A percentile compares a stretch with the other conserved stretches of the same genome.
phyloP scores from a whole-genome alignment of 2,888 invertebrate species.

The Nephrotoma flavescens region DNA sequence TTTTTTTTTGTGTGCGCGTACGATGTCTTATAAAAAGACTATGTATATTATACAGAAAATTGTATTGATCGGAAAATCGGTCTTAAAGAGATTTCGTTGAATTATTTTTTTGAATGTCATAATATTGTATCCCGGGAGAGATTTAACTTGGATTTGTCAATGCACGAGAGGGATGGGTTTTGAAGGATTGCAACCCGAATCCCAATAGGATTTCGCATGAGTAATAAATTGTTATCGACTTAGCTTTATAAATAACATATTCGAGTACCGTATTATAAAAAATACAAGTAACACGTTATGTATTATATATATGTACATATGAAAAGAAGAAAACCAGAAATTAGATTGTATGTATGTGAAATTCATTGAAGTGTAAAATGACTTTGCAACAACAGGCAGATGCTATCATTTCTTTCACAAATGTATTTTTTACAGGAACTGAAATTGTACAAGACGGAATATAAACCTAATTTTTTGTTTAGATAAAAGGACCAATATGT shows the following conservation, averaged over 20 bases:
- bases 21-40: background rate
- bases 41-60: background rate
- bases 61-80: background rate
- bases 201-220: background rate
- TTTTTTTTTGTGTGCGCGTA: background rate
- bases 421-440: background rate
- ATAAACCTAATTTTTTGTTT: too few species aligned
- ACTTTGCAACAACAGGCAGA: slow-evolving; percentile 6
- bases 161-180: background rate
- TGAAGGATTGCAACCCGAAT: background rate
- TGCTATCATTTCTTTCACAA: background rate
- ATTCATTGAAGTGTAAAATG: slow-evolving; percentile 2
- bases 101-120: background rate
- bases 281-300: background rate
- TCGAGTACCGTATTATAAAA: background rate
- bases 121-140: background rate
- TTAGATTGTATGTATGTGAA: background rate
- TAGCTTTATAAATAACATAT: background rate
- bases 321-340: background rate
- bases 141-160: background rate
- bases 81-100: background rate
- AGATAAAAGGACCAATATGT: too few species aligned
- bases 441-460: too few species aligned
- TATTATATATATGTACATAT: background rate
- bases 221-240: background rate